Base-by-base conservation (phyloP, 2,888 invertebrate species). In the Heliconius charithonia region DNA sequence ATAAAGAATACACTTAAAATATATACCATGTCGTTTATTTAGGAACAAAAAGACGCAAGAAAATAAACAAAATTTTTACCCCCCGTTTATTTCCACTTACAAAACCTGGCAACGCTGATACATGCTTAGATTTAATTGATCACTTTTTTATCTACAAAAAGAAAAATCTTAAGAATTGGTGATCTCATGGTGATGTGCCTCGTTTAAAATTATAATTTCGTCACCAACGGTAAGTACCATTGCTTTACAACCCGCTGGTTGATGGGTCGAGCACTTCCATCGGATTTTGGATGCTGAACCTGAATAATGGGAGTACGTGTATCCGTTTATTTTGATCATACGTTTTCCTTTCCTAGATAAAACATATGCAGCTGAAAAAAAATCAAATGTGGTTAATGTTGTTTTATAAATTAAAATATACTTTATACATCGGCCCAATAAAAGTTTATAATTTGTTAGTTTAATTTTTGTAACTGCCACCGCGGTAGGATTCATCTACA, bases 211-310 rank as follows among this genome's bases (percentile, higher is more conserved):
- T 7, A 84, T 66, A 56, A 85, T 82, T n/a, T 75, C 62, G 29
- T 83, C 78, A 1, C 75, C 81, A 0, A 77, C 3, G 1, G 84
- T 85, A 51, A 82, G 77, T 0, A 85, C 37, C 1, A 78, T 77
- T 3, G 84, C 85, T 19, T 74, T 70, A 74, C 85, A 85, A 0
- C 80, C 81, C 9, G 62, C 77, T 56, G 65, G 81, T 32, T 83
- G 79, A 78, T 92, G 89, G 0, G 91, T 90, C 0, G 91, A 91
- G 76, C 91, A 91, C 4, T 85, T 82, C 92, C 92, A 92, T 13
- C 90, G 82, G 0, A 79, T 74, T 63, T 85, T 88, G 13, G 6
- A 1, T 0, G 82, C 81, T 37, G 73, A 84, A 2, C 84, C 80
- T 0, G 81, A 78, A 0, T 62, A 73, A 2, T 80, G 79, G 66